phyloP scores from a whole-genome alignment of 2,888 invertebrate genomes.

The Sycophila texana region DNA sequence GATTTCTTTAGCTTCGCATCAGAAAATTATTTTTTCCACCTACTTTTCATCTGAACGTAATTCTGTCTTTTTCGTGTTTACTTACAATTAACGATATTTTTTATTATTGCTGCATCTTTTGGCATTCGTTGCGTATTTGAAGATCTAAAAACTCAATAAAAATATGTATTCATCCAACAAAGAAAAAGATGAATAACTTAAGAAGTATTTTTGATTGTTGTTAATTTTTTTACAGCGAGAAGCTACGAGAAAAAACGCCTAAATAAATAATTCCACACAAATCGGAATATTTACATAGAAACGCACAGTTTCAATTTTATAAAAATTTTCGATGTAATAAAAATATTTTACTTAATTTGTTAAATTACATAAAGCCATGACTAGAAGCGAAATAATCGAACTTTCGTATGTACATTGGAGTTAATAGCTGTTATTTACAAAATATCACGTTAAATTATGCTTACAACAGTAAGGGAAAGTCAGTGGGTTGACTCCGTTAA shows the following conservation, averaged over 20 bases:
- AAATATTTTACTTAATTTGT: conserved; percentile 43
- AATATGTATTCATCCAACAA: background rate
- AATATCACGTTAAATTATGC: conserved; percentile 39
- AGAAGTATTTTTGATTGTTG: too few species aligned
- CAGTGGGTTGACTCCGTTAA: conserved; percentile 20
- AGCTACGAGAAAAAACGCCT: too few species aligned
- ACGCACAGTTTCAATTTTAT: conserved; percentile 15
- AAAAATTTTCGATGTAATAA: conserved; percentile 35
- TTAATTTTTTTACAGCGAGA: too few species aligned
- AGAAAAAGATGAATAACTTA: background rate
- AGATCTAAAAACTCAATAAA: background rate
- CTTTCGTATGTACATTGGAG: conserved; percentile 38
- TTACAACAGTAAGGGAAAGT: conserved; percentile 35
- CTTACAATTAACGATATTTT: too few species aligned
- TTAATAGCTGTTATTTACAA: conserved; percentile 42
- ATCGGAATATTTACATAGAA: conserved; percentile 43
- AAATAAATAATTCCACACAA: background rate
- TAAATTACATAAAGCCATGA: conserved; percentile 11
- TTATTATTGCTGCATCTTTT: too few species aligned
- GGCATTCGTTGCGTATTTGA: too few species aligned
- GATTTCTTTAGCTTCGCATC: too few species aligned
- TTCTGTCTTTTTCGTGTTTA: too few species aligned
- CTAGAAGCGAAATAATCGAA: conserved; percentile 40
- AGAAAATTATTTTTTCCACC: too few species aligned
- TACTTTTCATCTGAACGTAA: too few species aligned